phyloP scores from a whole-genome alignment of 92 coral and sea anemone genomes.

The Pocillopora meandrina region DNA sequence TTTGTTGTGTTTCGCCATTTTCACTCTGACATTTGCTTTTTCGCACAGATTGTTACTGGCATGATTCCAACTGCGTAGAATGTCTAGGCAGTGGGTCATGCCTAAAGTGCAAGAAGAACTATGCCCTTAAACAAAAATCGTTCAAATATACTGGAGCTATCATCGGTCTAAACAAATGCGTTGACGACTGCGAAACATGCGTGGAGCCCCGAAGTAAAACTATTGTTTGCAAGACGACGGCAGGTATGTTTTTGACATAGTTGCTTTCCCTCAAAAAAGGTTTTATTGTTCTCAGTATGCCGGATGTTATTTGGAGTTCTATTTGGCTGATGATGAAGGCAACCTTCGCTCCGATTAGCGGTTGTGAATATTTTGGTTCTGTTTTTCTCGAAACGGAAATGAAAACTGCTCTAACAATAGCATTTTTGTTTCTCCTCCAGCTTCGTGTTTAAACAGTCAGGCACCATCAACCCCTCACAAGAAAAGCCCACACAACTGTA shows the following conservation, averaged over 20 bases:
- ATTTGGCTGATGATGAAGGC: no score
- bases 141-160: no score
- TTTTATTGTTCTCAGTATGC: no score
- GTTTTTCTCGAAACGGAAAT: no score
- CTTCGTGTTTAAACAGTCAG: no score
- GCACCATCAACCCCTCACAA: no score
- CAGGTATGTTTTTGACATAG: neutral
- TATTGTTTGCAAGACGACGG: conserved; percentile 1
- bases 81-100: conserved; percentile 15
- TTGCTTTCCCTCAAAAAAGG: neutral
- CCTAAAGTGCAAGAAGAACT: neutral
- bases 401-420: no score
- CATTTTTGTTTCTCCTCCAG: no score
- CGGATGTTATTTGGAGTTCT: no score
- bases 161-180: neutral
- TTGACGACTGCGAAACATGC: neutral
- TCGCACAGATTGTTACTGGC: neutral
- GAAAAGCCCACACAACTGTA: no score
- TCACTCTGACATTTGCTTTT: neutral
- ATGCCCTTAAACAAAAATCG: conserved; percentile 1
- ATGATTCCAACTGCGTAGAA: neutral
- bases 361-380: no score
- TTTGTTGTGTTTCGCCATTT: neutral
- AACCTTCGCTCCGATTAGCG: no score
- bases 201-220: neutral